Evolutionary conservation across 1,140 invertebrate species (phyloP), one percentile per base, ranked within the genome.

Genomic region (Papilio machaon): DNA sequence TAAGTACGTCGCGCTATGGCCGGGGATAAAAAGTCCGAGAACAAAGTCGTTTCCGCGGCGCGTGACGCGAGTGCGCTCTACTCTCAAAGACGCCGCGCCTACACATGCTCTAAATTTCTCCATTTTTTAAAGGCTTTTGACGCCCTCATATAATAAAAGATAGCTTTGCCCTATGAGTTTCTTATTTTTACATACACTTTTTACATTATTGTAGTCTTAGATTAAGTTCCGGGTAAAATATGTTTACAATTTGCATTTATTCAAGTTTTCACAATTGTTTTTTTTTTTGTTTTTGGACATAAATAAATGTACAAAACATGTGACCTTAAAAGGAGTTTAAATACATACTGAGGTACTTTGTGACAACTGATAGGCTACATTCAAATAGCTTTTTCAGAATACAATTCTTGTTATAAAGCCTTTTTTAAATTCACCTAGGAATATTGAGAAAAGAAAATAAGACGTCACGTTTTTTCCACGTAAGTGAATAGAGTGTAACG

Each of bases 1-100:
- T 54, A 30, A 54, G 52, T 54, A 30, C 64, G 64, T 67, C 64
- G 23, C 64, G 64, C 11, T 90, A 91, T 89, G 87, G 80, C 90
- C 89, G 85, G 70, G 83, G 80, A 77, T 1, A 84, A 87, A 88
- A 91, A 90, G 85, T 91, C 82, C 84, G 82, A 86, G 84, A 82
- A 84, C 84, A 79, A 83, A 81, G 84, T 70, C 54, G 81, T 82
- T 84, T 76, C 80, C 78, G 81, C 75, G 54, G 81, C 78, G 80
- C 77, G 82, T 85, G 81, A 84, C 81, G 83, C 73, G 35, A 86
- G 84, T 83, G 85, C 80, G 81, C 83, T 85, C 84, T 73, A 82
- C 74, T 79, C 30, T 84, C 83, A 87, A 87, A 87, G 84, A 82
- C 82, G 82, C 83, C 82, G 82, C 83, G 80, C 58, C 81, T 58